phyloP scores from a whole-genome alignment of 2,888 invertebrate species.

The Oscheius sp. region DNA sequence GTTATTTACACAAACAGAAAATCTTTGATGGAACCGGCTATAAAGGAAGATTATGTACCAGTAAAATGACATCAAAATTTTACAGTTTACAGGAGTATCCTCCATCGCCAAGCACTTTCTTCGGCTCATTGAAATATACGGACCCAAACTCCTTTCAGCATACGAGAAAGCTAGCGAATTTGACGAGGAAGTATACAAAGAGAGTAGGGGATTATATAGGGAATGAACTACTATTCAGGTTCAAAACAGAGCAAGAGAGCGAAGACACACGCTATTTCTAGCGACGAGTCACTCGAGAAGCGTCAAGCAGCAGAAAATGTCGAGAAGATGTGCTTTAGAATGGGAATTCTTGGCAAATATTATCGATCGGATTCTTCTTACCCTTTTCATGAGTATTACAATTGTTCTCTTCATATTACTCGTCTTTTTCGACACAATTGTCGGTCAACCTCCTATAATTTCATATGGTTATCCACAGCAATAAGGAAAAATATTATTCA shows the following conservation, averaged over 20 bases:
- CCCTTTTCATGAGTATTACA: constrained; percentile 61
- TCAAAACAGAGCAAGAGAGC: constrained; percentile 39
- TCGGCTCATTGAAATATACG: constrained; percentile 58
- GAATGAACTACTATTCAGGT: no score
- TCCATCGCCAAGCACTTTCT: constrained; percentile 50
- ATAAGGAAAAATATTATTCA: no score
- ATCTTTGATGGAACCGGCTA: constrained; percentile 57
- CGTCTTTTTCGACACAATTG: constrained; percentile 54
- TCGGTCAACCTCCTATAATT: not conserved
- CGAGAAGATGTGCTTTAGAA: constrained; percentile 64
- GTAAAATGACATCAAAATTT: not conserved
- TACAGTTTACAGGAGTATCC: constrained; percentile 38
- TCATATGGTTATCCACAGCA: no score
- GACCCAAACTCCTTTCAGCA: constrained; percentile 52
- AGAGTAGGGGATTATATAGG: no score
- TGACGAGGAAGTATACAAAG: constrained; percentile 63
- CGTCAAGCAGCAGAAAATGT: constrained; percentile 66
- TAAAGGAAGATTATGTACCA: constrained; percentile 48
- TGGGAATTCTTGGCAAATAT: constrained; percentile 69
- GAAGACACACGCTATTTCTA: constrained; percentile 37
- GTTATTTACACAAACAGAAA: constrained; percentile 55
- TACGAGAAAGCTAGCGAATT: constrained; percentile 58
- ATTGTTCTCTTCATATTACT: constrained; percentile 60
- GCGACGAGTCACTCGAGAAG: constrained; percentile 51
- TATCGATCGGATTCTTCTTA: constrained; percentile 63